phyloP scores from a whole-genome alignment of 1,140 invertebrate species.

The Agrilus planipennis region DNA sequence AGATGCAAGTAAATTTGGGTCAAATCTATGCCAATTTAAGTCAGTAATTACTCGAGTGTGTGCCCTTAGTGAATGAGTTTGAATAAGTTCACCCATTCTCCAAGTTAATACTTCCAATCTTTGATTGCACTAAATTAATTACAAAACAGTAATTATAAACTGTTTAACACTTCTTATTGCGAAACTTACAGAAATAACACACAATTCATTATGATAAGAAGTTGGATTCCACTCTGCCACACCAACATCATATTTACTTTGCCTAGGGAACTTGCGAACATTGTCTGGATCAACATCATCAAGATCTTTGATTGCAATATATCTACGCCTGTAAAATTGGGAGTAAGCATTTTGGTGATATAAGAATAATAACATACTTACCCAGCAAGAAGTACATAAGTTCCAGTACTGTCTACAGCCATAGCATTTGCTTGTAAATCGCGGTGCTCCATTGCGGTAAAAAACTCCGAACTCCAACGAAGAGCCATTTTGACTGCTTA shows the following conservation, averaged over 20 bases:
- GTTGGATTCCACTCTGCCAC: conserved; percentile 87
- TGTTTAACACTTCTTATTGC: background rate
- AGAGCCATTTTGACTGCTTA: conserved; percentile 16
- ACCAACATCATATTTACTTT: conserved; percentile 89
- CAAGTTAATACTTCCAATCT: conserved; percentile 72
- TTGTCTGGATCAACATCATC: conserved; percentile 60
- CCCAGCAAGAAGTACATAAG: conserved; percentile 75
- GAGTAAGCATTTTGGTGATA: conserved; percentile 5
- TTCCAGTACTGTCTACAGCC: conserved; percentile 76
- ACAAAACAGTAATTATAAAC: background rate
- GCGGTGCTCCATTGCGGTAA: conserved; percentile 28
- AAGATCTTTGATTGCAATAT: conserved; percentile 64
- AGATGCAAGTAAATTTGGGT: conserved; percentile 80
- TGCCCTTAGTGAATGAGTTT: conserved; percentile 60
- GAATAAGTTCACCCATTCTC: conserved; percentile 51
- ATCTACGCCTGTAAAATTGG: conserved; percentile 49
- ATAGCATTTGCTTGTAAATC: conserved; percentile 79
- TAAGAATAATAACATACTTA: conserved; percentile 32
- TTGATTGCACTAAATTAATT: conserved; percentile 59
- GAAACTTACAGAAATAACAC: conserved; percentile 75
- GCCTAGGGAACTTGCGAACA: conserved; percentile 66
- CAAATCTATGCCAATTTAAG: conserved; percentile 83
- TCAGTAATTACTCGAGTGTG: conserved; percentile 86
- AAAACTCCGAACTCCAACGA: conserved; percentile 29
- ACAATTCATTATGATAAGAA: conserved; percentile 60